These are phyloP conservation scores for Enteromius fasciolatus DNA, from an alignment of 2,797 vertebrate genomes.

Conservation along the genomic window DNA sequence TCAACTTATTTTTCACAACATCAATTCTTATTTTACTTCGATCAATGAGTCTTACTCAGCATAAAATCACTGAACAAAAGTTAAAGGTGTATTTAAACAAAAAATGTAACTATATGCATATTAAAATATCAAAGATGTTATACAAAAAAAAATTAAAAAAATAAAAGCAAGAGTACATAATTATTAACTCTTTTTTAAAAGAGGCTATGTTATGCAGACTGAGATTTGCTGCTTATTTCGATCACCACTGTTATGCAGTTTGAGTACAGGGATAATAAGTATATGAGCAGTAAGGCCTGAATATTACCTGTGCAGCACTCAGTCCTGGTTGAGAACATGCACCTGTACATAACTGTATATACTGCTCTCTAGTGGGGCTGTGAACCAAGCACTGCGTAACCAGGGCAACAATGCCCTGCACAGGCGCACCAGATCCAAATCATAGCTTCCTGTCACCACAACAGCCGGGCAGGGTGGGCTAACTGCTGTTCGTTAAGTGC, in stretches of 20 bases:
- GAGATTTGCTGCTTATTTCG: too few relatives aligned
- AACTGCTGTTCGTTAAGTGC: slow-evolving; percentile 34
- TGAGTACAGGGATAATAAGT: too few relatives aligned
- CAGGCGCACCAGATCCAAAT: slow-evolving; percentile 38
- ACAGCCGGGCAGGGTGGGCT: slow-evolving; percentile 54
- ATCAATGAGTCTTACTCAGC: background rate
- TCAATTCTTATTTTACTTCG: background rate
- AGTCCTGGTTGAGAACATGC: background rate
- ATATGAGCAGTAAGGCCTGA: background rate
- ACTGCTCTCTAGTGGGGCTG: slow-evolving; percentile 50
- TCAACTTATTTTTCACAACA: background rate
- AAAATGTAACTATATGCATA: background rate
- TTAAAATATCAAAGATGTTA: background rate
- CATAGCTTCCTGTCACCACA: slow-evolving; percentile 59
- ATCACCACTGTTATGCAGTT: too few relatives aligned
- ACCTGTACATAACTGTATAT: background rate
- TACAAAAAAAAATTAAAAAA: background rate
- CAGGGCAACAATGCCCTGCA: slow-evolving; percentile 37
- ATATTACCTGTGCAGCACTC: background rate
- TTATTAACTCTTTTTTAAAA: too few relatives aligned
- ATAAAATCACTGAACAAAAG: background rate
- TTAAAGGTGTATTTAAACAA: background rate
- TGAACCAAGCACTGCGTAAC: background rate
- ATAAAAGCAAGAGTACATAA: background rate
- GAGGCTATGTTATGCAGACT: too few relatives aligned